Evolutionary conservation across 1,140 invertebrate species (phyloP).

Genomic region (Bombus polaris): DNA sequence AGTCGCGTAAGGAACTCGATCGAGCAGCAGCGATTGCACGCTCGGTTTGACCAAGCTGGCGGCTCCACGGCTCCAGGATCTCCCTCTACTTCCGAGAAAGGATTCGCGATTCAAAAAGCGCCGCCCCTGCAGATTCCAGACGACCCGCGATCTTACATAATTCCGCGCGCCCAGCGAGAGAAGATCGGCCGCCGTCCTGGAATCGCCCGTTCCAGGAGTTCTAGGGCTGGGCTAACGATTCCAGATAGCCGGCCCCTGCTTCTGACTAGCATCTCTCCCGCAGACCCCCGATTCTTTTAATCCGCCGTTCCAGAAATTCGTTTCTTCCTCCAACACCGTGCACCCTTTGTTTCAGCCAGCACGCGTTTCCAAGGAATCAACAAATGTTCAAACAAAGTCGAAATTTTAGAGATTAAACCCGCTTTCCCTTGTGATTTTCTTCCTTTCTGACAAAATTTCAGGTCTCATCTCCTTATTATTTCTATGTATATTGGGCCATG

Average conservation of each 20-base stretch:
- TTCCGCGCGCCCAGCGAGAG: conserved; percentile 59
- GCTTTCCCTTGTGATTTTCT: no score
- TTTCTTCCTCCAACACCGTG: not conserved
- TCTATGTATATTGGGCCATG: no score
- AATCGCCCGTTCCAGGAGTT: conserved; percentile 58
- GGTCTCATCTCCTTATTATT: no score
- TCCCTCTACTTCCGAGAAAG: conserved; percentile 57
- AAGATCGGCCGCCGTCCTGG: conserved; percentile 54
- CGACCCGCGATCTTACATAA: conserved; percentile 67
- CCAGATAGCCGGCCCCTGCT: conserved; percentile 46
- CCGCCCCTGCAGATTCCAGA: conserved; percentile 59
- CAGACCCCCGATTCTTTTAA: conserved; percentile 35
- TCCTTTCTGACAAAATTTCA: no score
- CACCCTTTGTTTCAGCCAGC: conserved; percentile 4
- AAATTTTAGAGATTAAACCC: no score
- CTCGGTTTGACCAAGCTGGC: conserved; percentile 14
- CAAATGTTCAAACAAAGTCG: no score
- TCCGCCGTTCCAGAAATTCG: conserved; percentile 54
- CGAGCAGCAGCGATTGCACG: conserved; percentile 54
- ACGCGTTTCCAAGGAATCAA: not conserved
- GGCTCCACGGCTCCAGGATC: conserved; percentile 30
- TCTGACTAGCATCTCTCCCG: conserved; percentile 21
- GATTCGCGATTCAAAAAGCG: conserved; percentile 68
- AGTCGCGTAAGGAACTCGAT: conserved; percentile 30
- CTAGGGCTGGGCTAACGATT: conserved; percentile 63